phyloP scores from a whole-genome alignment of 2,888 invertebrate species.

The Mystacides longicornis region DNA sequence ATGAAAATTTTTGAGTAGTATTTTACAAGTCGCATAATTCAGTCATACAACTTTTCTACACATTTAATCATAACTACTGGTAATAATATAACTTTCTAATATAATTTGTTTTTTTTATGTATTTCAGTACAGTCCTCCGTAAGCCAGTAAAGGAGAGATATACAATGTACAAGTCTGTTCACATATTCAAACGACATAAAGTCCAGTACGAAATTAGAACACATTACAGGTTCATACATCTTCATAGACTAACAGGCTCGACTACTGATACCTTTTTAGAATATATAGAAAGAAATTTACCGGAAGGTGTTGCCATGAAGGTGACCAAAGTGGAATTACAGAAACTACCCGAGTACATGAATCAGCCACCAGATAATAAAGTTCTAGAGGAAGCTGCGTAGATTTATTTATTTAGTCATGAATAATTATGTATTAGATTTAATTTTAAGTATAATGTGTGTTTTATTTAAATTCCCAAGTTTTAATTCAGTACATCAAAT shows the following conservation, averaged over 20 bases:
- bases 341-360: constrained; percentile 49
- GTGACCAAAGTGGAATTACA: constrained; percentile 68
- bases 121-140: constrained; percentile 62
- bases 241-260: constrained; percentile 84
- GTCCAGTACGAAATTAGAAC: constrained; percentile 96
- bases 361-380: constrained; percentile 34
- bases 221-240: constrained; percentile 76
- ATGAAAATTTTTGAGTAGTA: too few species aligned
- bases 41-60: too few species aligned
- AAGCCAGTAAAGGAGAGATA: constrained; percentile 69
- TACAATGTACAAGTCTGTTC: constrained; percentile 80
- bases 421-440: background rate
- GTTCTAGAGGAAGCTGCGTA: constrained; percentile 1
- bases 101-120: too few species aligned
- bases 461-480: background rate
- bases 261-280: constrained; percentile 94
- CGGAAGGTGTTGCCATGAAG: constrained; percentile 94
- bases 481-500: too few species aligned
- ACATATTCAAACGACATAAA: constrained; percentile 86
- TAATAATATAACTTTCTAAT: too few species aligned
- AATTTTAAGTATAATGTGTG: background rate
- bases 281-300: constrained; percentile 92
- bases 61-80: too few species aligned
- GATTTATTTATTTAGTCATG: background rate
- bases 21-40: too few species aligned